A percentile compares a stretch with the other conserved stretches of the same genome.
These are phyloP conservation scores for Colaptes auratus DNA, from an alignment of 2,113 vertebrate species.

Conservation along the genomic window DNA sequence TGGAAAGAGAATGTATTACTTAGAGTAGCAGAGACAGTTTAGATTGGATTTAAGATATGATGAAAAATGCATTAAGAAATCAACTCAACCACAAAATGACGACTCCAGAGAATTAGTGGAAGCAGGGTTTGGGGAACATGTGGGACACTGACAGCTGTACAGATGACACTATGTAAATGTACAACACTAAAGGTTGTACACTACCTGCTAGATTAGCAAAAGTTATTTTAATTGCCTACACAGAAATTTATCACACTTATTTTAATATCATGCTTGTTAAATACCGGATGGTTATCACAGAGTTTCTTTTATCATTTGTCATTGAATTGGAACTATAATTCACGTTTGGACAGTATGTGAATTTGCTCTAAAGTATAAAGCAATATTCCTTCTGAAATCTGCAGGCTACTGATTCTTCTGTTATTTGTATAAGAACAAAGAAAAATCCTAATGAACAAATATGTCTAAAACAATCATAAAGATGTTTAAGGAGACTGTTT, in stretches of 20 bases:
- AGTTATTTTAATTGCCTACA: background rate
- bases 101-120: background rate
- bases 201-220: background rate
- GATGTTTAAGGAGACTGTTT: background rate
- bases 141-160: background rate
- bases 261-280: slow-evolving; percentile 1
- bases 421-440: background rate
- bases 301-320: background rate
- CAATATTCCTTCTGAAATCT: background rate
- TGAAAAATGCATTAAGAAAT: slow-evolving; percentile 12
- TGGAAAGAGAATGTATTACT: background rate
- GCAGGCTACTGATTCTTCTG: background rate
- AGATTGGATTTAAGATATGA: background rate
- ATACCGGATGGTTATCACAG: background rate
- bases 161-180: background rate
- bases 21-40: background rate
- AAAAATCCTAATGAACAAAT: background rate
- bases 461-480: background rate
- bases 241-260: background rate
- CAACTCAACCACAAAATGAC: background rate
- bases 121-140: background rate
- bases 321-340: background rate
- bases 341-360: background rate
- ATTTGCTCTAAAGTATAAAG: background rate
- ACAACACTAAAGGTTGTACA: background rate